Evolutionary conservation across 2,113 vertebrate species (phyloP).

Genomic region (Heterotilapia buettikoferi): DNA sequence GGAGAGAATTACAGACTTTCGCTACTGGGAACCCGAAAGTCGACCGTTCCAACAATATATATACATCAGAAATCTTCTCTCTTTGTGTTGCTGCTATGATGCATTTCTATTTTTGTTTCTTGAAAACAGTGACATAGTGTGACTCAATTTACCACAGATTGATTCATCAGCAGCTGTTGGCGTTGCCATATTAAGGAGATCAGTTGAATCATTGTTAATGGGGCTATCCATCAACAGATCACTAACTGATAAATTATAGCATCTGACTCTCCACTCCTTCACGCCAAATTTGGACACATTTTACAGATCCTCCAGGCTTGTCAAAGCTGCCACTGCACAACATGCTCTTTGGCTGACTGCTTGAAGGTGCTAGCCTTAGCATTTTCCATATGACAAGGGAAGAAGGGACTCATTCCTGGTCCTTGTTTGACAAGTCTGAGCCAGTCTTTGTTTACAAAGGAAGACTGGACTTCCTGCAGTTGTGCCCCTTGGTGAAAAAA

Average conservation of each 20-base stretch:
- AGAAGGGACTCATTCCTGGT: neutral
- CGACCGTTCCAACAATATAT: neutral
- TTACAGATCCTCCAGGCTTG: neutral
- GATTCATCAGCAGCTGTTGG: slow-evolving; percentile 10
- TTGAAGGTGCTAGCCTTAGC: slow-evolving; percentile 18
- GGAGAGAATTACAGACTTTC: neutral
- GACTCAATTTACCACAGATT: slow-evolving; percentile 26
- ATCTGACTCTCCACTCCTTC: neutral
- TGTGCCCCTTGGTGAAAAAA: neutral
- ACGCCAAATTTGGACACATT: neutral
- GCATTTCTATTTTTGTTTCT: neutral
- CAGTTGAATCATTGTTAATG: slow-evolving; percentile 47
- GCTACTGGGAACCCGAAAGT: neutral
- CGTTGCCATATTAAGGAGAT: slow-evolving; percentile 27
- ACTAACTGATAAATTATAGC: slow-evolving; percentile 32
- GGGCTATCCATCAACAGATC: slow-evolving; percentile 49
- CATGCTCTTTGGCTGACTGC: slow-evolving; percentile 13
- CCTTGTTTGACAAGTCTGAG: neutral
- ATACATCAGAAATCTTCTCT: neutral
- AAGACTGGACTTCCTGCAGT: slow-evolving; percentile 19
- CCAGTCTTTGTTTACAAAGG: slow-evolving; percentile 43
- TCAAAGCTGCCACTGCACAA: slow-evolving; percentile 26
- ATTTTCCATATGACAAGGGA: neutral
- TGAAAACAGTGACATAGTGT: neutral
- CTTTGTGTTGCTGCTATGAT: neutral